Evolutionary conservation across 2,888 invertebrate genomes (phyloP), one percentile per base, ranked within the genome.

Genomic region (Lucinisca nassula): DNA sequence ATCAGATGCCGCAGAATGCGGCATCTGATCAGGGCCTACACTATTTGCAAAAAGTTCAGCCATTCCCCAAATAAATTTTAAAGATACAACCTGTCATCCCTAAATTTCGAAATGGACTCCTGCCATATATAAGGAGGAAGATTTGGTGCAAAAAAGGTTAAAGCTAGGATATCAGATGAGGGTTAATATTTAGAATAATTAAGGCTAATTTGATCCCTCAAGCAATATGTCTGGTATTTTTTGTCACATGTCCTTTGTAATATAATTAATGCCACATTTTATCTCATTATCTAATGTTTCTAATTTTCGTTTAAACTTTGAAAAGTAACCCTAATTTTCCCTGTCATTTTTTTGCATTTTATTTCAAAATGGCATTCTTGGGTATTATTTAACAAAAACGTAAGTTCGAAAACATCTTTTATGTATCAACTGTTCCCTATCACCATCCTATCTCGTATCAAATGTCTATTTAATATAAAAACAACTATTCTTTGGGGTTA

Each of bases 381-480:
- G 27, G 35, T 67, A 67, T 67, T 67, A 67, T 67, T 35, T 67
- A 67, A 67, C 67, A 24, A 67, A 67, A 67, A 67, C 21, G 17
- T 30, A 3, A 32, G 67, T 67, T 67, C 3, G 24, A 67, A 67
- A 67, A 67, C 67, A 30, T 35, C 30, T 14, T 67, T 67, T 35
- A 67, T 32, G 67, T 67, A 67, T 67, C 67, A 67, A 21, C 35
- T 67, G 35, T 35, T 67, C 35, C 2, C 24, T 58, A 10, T 67
- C 67, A 67, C 67, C 67, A 67, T 67, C 67, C 67, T 24, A 8
- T 35, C 21, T 17, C 17, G 12, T 67, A 67, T 67, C 67, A 67
- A 67, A 67, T 67, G 35, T 67, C 67, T 67, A 67, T 67, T 35
- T 67, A 35, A 67, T 67, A 67, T 67, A 67, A 67, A 67, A 67